Conservation (phyloP, 2,888 invertebrate genomes). For the Caenorhabditis zanzibari region DNA sequence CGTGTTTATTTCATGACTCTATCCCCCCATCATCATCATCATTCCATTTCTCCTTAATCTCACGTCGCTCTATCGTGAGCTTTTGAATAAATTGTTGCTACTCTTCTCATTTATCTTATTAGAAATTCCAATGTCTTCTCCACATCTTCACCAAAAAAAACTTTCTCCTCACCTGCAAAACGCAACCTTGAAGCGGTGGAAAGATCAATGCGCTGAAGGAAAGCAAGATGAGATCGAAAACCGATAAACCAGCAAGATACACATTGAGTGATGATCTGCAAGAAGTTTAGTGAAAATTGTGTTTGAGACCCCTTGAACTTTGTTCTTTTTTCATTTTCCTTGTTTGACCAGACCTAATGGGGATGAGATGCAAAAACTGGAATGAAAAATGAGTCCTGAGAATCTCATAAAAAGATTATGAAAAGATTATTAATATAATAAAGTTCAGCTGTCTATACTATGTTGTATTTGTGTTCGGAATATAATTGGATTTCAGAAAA, state of each 20-base stretch:
- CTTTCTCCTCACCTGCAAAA: constrained; percentile 66
- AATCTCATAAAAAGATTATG: constrained; percentile 36
- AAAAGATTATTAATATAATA: constrained; percentile 32
- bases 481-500: constrained; percentile 12
- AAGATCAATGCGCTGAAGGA: constrained; percentile 79
- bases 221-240: constrained; percentile 81
- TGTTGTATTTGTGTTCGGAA: neutral
- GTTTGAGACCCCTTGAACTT: constrained; percentile 12
- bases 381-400: constrained; percentile 19
- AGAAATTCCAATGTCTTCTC: constrained; percentile 41
- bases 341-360: constrained; percentile 1
- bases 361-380: neutral
- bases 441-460: constrained; percentile 33
- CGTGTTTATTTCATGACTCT: no score
- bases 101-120: constrained; percentile 16
- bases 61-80: constrained; percentile 18
- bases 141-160: neutral
- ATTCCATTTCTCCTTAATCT: constrained; percentile 11
- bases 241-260: constrained; percentile 82
- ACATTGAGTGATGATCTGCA: constrained; percentile 80
- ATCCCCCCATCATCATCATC: no score
- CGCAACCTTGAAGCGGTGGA: constrained; percentile 75
- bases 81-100: constrained; percentile 53
- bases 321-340: neutral
- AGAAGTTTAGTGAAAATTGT: neutral